Evolutionary conservation across 2,797 vertebrate genomes (phyloP), one percentile per base, ranked within the genome.

Genomic region (Aphelocoma californica): DNA sequence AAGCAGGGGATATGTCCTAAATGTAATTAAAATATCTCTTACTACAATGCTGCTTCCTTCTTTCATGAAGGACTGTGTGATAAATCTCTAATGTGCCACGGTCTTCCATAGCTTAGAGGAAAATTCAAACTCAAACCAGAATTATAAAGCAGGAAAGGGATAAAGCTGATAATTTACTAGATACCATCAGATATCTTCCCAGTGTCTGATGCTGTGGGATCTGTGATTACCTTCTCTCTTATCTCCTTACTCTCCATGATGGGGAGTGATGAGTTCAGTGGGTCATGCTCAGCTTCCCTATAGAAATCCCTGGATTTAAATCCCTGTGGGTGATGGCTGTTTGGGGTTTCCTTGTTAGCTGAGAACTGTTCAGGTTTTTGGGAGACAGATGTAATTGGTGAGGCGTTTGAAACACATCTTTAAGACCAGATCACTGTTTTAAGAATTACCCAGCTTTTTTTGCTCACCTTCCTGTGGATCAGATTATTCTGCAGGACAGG

Each of bases 241-340:
- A 38, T 23, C 72, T 75, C 28, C 24, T 32, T 23, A 25, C 14
- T 74, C 9, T 50, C 36, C 17, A 0, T 18, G 10, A 7, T 34
- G 75, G 13, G 53, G 45, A 47, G 36, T 5, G n/a, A 3, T 34
- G 50, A 65, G n/a, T 71, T 92, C 83, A 66, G 72, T 48, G 56
- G 54, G 31, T 51, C 6, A 0, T 19, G 7, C 56, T 80, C 44
- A 21, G 34, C 36, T 45, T 83, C 56, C 6, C 0, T 7, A 0
- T 9, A 9, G 28, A 67, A 81, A 31, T 78, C n/a, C 4, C 1
- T 31, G n/a, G 19, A 31, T 77, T 78, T n/a, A 18, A 64, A 28
- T 51, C 45, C 6, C 31, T 71, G 3, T 31, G 25, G 14, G 18
- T 34, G 48, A 13, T 51, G 57, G 15, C 36, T 80, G 36, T 25